Percentiles rank a stretch among this genome's conserved stretches.
These are phyloP conservation scores for Elephas maximus DNA, from an alignment of 2,113 vertebrate genomes.

Conservation along the genomic window DNA sequence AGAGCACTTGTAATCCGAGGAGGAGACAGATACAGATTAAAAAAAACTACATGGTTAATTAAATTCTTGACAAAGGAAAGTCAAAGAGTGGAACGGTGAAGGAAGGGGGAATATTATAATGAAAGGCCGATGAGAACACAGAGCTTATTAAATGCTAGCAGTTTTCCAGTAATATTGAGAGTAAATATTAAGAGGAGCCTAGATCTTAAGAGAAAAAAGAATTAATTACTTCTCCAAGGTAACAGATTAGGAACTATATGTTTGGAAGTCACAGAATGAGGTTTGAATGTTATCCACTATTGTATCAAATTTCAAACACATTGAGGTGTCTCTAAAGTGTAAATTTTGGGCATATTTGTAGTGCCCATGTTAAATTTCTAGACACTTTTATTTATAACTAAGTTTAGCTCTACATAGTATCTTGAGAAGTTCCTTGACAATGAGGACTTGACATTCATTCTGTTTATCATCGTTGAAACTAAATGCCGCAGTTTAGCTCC, in stretches of 20 bases:
- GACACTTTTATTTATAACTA: background rate
- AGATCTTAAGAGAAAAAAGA: background rate
- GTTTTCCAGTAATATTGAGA: background rate
- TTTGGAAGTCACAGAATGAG: background rate
- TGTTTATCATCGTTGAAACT: conserved; percentile 6
- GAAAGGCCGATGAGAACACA: background rate
- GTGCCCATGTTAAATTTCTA: conserved; percentile 30
- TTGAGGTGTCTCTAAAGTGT: background rate
- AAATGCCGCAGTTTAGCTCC: background rate
- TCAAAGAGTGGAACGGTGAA: too few relatives aligned
- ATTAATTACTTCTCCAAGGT: background rate
- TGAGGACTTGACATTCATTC: background rate
- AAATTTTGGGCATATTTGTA: conserved; percentile 34
- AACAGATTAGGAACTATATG: background rate
- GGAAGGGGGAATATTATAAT: background rate
- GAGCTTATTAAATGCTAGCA: background rate
- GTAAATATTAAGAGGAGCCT: conserved; percentile 17
- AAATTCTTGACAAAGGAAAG: too few relatives aligned
- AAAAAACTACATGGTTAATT: too few relatives aligned
- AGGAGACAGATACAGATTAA: too few relatives aligned
- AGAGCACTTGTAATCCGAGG: too few relatives aligned
- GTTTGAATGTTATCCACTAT: background rate
- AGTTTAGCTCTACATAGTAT: background rate
- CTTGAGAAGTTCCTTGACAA: conserved; percentile 13
- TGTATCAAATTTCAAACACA: conserved; percentile 30